Conservation (phyloP, 2,113 vertebrate genomes). For the Dromas ardeola region DNA sequence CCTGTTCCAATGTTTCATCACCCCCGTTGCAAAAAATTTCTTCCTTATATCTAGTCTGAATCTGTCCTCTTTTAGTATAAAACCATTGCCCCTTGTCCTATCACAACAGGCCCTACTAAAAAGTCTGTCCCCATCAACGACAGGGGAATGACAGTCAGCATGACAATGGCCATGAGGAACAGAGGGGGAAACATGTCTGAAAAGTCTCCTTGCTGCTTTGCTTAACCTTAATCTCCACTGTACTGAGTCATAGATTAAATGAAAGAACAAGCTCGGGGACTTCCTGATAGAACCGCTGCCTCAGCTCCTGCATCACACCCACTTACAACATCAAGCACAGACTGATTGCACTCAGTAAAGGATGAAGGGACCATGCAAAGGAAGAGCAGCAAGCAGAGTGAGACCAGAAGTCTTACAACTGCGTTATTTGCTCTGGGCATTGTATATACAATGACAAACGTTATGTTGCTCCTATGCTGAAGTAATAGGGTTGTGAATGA, state of each 20-base stretch:
- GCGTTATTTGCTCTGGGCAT: background rate
- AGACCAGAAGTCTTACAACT: background rate
- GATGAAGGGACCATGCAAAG: background rate
- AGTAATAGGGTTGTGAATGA: background rate
- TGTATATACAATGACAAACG: background rate
- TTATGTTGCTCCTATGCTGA: background rate
- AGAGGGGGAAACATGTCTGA: background rate
- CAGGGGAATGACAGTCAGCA: background rate
- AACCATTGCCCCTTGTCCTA: background rate
- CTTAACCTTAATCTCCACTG: background rate
- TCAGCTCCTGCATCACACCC: background rate
- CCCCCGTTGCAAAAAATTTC: background rate
- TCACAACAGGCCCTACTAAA: background rate
- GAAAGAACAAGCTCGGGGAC: background rate
- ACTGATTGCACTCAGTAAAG: background rate
- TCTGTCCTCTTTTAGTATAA: background rate
- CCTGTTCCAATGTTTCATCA: background rate
- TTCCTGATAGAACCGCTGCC: constrained; percentile 4
- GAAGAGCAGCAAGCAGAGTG: background rate
- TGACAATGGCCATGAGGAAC: background rate
- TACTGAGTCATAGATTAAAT: background rate
- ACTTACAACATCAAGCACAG: background rate
- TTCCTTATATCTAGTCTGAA: background rate
- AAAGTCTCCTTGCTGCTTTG: background rate
- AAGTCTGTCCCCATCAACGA: background rate